Percentiles rank a stretch among this genome's conserved stretches.
Evolutionary conservation across 2,113 vertebrate species (phyloP).

Genomic region (Lasiurus cinereus): DNA sequence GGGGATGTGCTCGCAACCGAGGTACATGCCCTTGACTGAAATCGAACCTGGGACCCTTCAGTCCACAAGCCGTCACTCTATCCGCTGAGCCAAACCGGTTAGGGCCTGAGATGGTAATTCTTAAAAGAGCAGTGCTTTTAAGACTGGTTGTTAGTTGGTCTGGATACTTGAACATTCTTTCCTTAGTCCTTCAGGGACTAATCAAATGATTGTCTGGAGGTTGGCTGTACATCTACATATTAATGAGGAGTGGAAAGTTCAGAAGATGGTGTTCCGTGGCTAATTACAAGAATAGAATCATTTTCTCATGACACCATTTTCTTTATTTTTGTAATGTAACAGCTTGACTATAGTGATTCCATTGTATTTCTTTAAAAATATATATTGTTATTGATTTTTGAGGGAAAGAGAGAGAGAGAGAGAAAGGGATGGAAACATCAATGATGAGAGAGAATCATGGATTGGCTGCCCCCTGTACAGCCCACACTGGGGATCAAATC

Average conservation of each 20-base stretch:
- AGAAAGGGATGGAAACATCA: too few relatives aligned
- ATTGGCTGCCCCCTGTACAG: too few relatives aligned
- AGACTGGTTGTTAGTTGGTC: background rate
- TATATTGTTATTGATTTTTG: too few relatives aligned
- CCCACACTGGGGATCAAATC: too few relatives aligned
- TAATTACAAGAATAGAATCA: background rate
- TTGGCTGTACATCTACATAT: background rate
- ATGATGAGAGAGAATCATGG: too few relatives aligned
- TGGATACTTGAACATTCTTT: background rate
- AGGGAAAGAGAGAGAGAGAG: too few relatives aligned
- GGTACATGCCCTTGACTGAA: too few relatives aligned
- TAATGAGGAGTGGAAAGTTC: background rate
- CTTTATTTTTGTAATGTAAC: background rate
- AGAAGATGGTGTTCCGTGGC: background rate
- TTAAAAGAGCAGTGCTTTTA: background rate
- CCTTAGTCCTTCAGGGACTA: background rate
- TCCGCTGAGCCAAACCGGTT: too few relatives aligned
- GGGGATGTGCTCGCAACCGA: too few relatives aligned
- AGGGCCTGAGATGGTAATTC: background rate
- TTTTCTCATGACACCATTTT: background rate
- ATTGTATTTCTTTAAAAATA: background rate
- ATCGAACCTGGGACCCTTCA: too few relatives aligned
- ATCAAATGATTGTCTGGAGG: background rate
- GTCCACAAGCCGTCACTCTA: too few relatives aligned
- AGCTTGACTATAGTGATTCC: background rate